These are phyloP conservation scores for Aspidoscelis tigris DNA, from an alignment of 2,113 vertebrate species.

Conservation along the genomic window DNA sequence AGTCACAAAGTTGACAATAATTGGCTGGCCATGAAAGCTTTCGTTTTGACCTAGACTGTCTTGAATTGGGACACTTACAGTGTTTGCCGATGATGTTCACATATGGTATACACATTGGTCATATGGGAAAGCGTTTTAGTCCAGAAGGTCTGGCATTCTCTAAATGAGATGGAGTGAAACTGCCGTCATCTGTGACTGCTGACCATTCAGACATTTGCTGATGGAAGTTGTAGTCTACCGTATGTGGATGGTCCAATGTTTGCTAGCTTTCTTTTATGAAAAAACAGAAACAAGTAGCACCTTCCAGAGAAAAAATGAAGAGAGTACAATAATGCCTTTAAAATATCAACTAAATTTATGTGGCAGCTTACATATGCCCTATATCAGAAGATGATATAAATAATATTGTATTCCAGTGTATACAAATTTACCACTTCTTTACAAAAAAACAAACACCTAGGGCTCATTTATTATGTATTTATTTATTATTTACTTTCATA, in stretches of 20 bases:
- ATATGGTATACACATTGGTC: background rate
- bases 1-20: slow-evolving; percentile 33
- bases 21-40: background rate
- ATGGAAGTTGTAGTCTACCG: background rate
- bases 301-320: too few relatives aligned
- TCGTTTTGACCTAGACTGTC: slow-evolving; percentile 33
- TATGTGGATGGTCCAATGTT: background rate
- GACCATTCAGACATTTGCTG: background rate
- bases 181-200: background rate
- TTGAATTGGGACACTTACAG: background rate
- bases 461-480: too few relatives aligned
- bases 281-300: too few relatives aligned
- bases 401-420: too few relatives aligned
- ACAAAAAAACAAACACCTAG: too few relatives aligned
- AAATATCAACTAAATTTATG: too few relatives aligned
- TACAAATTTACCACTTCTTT: too few relatives aligned
- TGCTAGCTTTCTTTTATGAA: background rate
- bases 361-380: too few relatives aligned
- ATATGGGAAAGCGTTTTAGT: background rate
- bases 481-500: too few relatives aligned
- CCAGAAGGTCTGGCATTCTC: background rate
- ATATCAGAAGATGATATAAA: too few relatives aligned
- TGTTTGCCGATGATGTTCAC: background rate
- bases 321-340: too few relatives aligned
- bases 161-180: background rate